Conservation (phyloP, 1,140 invertebrate species). For the Telenomus remus region DNA sequence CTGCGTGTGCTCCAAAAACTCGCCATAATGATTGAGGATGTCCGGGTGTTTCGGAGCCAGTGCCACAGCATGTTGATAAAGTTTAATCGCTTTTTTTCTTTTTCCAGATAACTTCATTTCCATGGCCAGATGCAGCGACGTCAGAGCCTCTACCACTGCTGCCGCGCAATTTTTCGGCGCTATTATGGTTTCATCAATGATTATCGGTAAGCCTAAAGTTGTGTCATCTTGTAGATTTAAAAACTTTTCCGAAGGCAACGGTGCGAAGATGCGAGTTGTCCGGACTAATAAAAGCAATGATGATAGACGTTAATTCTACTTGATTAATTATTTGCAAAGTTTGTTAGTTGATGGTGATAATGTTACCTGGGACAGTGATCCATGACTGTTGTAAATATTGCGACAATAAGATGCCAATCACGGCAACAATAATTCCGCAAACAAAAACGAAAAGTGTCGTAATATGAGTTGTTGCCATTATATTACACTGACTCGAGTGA, state of each 20-base stretch:
- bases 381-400: conserved; percentile 39
- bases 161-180: conserved; percentile 59
- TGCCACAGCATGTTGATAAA: conserved; percentile 93
- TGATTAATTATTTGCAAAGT: too few species aligned
- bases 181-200: conserved; percentile 29
- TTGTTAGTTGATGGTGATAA: too few species aligned
- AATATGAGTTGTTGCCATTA: conserved; percentile 21
- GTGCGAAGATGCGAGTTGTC: conserved; percentile 57
- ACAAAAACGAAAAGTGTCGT: conserved; percentile 25
- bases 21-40: conserved; percentile 93
- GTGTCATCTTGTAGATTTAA: conserved; percentile 67
- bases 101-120: conserved; percentile 90
- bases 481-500: background rate
- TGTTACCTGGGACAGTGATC: conserved; percentile 38
- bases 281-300: conserved; percentile 35
- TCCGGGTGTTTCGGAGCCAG: conserved; percentile 94
- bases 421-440: conserved; percentile 31
- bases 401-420: conserved; percentile 24
- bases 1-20: conserved; percentile 91
- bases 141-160: conserved; percentile 83
- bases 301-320: background rate
- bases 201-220: conserved; percentile 57
- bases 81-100: conserved; percentile 88
- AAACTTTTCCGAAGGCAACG: conserved; percentile 62
- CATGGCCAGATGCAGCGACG: conserved; percentile 87